Evolutionary conservation across 2,888 invertebrate genomes (phyloP), one percentile per base, ranked within the genome.

Genomic region (Choreutis nemorana): DNA sequence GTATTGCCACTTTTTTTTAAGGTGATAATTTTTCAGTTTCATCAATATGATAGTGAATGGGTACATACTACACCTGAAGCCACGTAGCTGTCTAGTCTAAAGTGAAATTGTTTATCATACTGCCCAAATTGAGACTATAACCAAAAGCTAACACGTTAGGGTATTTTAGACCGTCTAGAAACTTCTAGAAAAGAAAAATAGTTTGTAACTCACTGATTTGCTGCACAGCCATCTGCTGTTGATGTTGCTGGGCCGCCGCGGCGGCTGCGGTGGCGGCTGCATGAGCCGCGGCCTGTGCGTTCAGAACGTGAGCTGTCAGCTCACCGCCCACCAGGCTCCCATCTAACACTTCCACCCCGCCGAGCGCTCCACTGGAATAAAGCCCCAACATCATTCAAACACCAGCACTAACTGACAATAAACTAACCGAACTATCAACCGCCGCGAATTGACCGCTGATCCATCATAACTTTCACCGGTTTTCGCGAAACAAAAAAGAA

Each of bases 351-450:
- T 75, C 77, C 47, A 77, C 67, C 35, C 77, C 71, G 63, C 70
- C 60, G 59, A 83, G 78, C 51, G 83, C 81, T 47, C 83, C 83
- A 55, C 84, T 77, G 61, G 77, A 77, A 77, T 75, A 78, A 42
- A 78, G 54, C 32, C 77, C 75, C 75, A 77, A 65, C 68, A 68
- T 66, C 48, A 72, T 68, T 50, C 58, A 56, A 55, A 72, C 55
- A 59, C 41, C 34, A 49, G 40, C 36, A 39, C 37, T 31, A 30
- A 41, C 39, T 14, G 24, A 24, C 12, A 18, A 18, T 24, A 11
- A 12, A 11, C 13, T 24, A 12, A 24, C 24, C 11, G 10, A 24
- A 24, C 24, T 8, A 12, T 12, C 24, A 26, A 26, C 14, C 26
- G 26, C 15, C 3, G 14, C 26, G 14, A 26, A 26, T 26, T n/a